phyloP scores from a whole-genome alignment of 2,888 invertebrate species.

The Drosophila differens region DNA sequence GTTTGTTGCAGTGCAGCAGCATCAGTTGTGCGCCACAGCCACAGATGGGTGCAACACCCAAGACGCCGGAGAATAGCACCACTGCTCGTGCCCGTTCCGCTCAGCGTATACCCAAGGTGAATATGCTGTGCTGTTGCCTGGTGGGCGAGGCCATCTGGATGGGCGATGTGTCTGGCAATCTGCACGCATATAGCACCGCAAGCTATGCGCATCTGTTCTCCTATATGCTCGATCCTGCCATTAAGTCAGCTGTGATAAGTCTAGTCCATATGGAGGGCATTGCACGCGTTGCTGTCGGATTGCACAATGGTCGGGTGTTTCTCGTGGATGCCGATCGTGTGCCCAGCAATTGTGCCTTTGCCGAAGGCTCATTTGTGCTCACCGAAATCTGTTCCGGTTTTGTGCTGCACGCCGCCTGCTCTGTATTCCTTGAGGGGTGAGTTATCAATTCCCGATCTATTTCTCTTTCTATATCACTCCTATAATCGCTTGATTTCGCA shows the following conservation, averaged over 20 bases:
- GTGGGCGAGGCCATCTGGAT: conserved; percentile 94
- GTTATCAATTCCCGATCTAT: conserved; percentile 15
- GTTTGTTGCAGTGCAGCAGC: conserved; percentile 88
- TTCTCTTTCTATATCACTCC: too few species aligned
- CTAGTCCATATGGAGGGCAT: conserved; percentile 89
- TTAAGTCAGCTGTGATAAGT: conserved; percentile 89
- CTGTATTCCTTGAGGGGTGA: conserved; percentile 85
- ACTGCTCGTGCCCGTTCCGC: conserved; percentile 68
- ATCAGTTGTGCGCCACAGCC: conserved; percentile 82
- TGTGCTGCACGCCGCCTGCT: conserved; percentile 89
- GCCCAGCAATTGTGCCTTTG: conserved; percentile 87
- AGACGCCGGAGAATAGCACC: conserved; percentile 58
- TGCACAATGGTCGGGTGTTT: conserved; percentile 92
- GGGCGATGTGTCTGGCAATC: conserved; percentile 94
- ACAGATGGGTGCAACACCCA: conserved; percentile 59
- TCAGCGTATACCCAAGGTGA: conserved; percentile 78
- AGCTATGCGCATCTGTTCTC: conserved; percentile 88
- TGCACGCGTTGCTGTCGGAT: conserved; percentile 92
- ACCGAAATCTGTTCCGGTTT: conserved; percentile 91
- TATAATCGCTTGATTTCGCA: not conserved
- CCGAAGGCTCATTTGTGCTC: conserved; percentile 91
- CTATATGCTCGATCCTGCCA: conserved; percentile 89
- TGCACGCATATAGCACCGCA: conserved; percentile 91
- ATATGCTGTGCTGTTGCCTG: conserved; percentile 87
- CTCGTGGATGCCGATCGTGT: conserved; percentile 88